phyloP scores from a whole-genome alignment of 2,888 invertebrate species.

The Drosophila hamatofila region DNA sequence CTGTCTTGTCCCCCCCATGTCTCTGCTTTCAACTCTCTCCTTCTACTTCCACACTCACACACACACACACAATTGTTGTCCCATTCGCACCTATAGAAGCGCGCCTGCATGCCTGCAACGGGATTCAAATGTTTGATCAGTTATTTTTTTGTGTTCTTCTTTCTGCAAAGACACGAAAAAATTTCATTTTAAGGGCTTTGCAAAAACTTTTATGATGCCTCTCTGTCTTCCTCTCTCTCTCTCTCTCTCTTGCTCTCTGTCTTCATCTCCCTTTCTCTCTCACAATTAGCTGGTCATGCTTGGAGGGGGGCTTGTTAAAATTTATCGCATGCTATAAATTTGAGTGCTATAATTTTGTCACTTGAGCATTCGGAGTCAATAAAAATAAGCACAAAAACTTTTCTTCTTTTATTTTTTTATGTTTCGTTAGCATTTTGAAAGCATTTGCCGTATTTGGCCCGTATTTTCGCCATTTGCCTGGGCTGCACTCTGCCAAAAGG shows the following conservation, averaged over 20 bases:
- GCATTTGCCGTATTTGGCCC: conserved; percentile 41
- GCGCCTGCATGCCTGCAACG: conserved; percentile 23
- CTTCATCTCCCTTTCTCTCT: not conserved
- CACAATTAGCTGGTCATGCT: conserved; percentile 49
- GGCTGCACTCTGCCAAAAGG: conserved; percentile 27
- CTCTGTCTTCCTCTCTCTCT: not conserved
- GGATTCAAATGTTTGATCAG: conserved; percentile 11
- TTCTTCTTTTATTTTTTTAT: conserved; percentile 52
- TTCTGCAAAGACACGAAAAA: conserved; percentile 14
- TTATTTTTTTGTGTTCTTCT: not conserved
- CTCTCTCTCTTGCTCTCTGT: not conserved
- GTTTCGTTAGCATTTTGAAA: conserved; percentile 55
- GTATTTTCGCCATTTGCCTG: not conserved
- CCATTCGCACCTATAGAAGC: conserved; percentile 4
- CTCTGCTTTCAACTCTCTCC: conserved; percentile 26
- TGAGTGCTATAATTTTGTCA: conserved; percentile 72
- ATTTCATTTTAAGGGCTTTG: conserved; percentile 48
- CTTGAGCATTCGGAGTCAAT: conserved; percentile 60
- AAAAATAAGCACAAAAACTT: conserved; percentile 53
- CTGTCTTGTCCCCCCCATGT: conserved; percentile 48
- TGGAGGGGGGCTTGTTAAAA: conserved; percentile 59
- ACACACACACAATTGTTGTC: conserved; percentile 13
- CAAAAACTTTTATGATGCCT: conserved; percentile 51
- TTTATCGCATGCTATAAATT: conserved; percentile 76
- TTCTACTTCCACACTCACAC: not conserved